These are phyloP conservation scores for Actinemys pallida DNA, from an alignment of 2,113 vertebrate species.

Conservation along the genomic window DNA sequence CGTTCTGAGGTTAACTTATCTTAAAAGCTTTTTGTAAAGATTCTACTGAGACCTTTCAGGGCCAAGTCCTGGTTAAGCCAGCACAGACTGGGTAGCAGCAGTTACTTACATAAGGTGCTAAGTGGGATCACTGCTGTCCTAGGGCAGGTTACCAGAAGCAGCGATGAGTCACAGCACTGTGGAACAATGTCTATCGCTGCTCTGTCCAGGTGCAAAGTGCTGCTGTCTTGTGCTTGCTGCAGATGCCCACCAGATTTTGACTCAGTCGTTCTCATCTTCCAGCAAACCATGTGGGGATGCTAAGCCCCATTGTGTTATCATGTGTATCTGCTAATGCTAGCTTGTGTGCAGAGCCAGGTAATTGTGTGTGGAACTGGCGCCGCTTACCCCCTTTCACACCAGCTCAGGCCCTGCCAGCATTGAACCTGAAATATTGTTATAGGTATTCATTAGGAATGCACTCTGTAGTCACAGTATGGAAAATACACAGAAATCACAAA, in stretches of 20 bases:
- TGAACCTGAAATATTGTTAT: not conserved
- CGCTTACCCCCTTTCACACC: accelerated
- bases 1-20: not conserved
- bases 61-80: not conserved
- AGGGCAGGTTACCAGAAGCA: not conserved
- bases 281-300: not conserved
- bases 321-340: accelerated
- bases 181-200: not conserved
- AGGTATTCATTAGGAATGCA: not conserved
- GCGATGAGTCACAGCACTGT: not conserved
- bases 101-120: not conserved
- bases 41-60: not conserved
- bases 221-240: accelerated
- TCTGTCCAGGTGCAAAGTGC: not conserved
- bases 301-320: not conserved
- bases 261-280: not conserved
- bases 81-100: not conserved
- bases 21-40: not conserved
- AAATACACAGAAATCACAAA: not conserved
- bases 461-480: not conserved
- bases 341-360: not conserved
- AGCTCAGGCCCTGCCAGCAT: not conserved
- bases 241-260: not conserved
- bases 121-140: not conserved
- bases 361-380: not conserved